Conservation (phyloP, 2,797 vertebrate genomes). For the Amphiprion clarkii region DNA sequence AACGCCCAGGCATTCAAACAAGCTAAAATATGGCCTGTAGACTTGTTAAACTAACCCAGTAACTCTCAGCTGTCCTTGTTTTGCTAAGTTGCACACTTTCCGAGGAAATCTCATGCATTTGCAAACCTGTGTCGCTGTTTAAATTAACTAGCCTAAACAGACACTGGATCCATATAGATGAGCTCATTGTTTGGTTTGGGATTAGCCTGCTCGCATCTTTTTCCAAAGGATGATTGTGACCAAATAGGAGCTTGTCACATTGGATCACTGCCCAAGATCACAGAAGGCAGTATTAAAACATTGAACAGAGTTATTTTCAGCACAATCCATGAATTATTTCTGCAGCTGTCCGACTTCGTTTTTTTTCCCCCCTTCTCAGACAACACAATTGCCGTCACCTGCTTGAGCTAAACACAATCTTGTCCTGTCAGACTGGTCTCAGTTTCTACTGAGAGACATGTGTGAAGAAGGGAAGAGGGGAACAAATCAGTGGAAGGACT, state of each 20-base stretch:
- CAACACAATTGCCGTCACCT: conserved; percentile 32
- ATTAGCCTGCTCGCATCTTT: conserved; percentile 51
- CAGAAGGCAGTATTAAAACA: conserved; percentile 70
- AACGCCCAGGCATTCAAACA: conserved; percentile 50
- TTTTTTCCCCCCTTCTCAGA: conserved; percentile 27
- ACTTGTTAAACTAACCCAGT: conserved; percentile 39
- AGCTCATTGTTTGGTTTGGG: conserved; percentile 61
- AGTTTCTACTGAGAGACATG: background rate
- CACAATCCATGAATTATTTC: conserved; percentile 64
- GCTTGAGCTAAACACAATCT: conserved; percentile 2
- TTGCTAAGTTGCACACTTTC: conserved; percentile 26
- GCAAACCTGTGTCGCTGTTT: conserved; percentile 27
- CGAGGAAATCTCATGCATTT: conserved; percentile 37
- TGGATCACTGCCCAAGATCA: conserved; percentile 51
- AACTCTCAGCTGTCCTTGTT: conserved; percentile 35
- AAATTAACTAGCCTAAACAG: conserved; percentile 51
- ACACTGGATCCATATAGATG: conserved; percentile 47
- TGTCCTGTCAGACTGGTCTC: no score
- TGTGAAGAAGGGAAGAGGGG: conserved; percentile 16
- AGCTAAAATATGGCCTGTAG: conserved; percentile 24
- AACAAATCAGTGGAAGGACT: conserved; percentile 27
- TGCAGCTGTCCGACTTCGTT: conserved; percentile 52
- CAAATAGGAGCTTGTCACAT: conserved; percentile 58
- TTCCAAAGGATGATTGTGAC: conserved; percentile 59
- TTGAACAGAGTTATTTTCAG: conserved; percentile 69